Evolutionary conservation across 2,797 vertebrate genomes (phyloP).

Genomic region (Pseudomugil tenellus): DNA sequence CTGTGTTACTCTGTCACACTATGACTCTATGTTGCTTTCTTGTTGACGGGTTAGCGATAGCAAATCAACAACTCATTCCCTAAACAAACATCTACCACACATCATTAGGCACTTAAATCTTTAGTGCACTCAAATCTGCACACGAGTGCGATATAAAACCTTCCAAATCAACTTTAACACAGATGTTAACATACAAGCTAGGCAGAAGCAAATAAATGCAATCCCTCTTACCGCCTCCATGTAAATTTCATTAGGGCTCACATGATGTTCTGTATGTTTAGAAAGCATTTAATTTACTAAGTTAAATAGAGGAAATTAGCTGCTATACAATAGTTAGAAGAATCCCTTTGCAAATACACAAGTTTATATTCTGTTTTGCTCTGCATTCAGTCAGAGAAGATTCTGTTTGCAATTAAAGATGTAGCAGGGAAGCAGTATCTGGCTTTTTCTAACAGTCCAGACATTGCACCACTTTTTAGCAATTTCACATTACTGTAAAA

Average conservation of each 20-base stretch:
- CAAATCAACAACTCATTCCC: constrained; percentile 50
- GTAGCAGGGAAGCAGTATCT: constrained; percentile 1
- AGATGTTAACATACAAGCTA: constrained; percentile 31
- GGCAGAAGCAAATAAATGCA: constrained; percentile 23
- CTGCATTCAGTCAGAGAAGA: constrained; percentile 20
- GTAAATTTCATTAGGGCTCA: constrained; percentile 35
- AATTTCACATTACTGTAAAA: constrained; percentile 1
- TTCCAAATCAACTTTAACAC: constrained; percentile 33
- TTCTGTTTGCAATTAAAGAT: constrained; percentile 22
- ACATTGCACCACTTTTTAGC: constrained; percentile 14
- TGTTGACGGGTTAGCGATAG: constrained; percentile 34
- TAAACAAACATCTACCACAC: constrained; percentile 52
- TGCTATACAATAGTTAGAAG: constrained; percentile 19
- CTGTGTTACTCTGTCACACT: constrained; percentile 30
- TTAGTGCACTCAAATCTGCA: constrained; percentile 28
- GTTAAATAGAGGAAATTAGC: constrained; percentile 19
- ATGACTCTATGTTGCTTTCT: constrained; percentile 22
- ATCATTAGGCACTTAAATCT: constrained; percentile 49
- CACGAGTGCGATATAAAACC: constrained; percentile 37
- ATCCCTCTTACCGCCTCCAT: constrained; percentile 12
- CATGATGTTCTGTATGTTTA: constrained; percentile 28
- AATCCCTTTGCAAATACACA: constrained; percentile 14
- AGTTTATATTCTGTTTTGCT: constrained; percentile 28
- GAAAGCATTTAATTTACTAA: constrained; percentile 39
- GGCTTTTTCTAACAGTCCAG: constrained; percentile 7